A percentile compares a stretch with the other conserved stretches of the same genome.
Evolutionary conservation across 2,797 vertebrate genomes (phyloP).

Genomic region (Poliocrania exsul): DNA sequence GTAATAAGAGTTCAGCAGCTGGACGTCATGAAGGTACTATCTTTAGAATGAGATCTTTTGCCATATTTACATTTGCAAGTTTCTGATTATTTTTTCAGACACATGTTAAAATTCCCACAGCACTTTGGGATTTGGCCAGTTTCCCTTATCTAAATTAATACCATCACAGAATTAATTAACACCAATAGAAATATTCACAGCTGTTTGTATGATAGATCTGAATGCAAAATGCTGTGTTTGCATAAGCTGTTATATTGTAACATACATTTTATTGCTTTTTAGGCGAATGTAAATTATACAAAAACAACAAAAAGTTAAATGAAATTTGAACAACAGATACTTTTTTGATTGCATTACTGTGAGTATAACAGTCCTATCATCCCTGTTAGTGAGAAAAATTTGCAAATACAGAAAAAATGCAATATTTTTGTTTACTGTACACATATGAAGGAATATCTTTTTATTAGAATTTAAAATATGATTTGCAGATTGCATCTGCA

Average conservation of each 20-base stretch:
- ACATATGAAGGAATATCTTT: background rate
- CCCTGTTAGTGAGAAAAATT: background rate
- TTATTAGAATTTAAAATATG: background rate
- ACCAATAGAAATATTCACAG: constrained; percentile 43
- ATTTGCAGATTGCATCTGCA: accelerated
- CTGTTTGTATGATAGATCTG: constrained; percentile 9
- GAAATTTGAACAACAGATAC: background rate
- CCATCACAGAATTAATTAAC: constrained; percentile 38
- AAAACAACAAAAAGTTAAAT: background rate
- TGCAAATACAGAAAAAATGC: background rate
- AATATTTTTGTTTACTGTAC: background rate
- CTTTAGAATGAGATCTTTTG: background rate
- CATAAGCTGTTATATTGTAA: background rate
- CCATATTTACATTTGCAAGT: constrained; percentile 8
- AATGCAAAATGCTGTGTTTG: constrained; percentile 24
- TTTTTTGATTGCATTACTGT: background rate
- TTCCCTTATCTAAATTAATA: constrained; percentile 60
- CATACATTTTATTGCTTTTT: background rate
- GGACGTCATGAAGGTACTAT: background rate
- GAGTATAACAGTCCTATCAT: background rate
- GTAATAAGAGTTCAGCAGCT: background rate
- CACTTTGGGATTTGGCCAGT: constrained; percentile 2
- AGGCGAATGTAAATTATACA: background rate
- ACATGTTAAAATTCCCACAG: background rate
- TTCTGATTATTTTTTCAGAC: background rate